A percentile compares a stretch with the other conserved stretches of the same genome.
Conservation (phyloP, 2,888 invertebrate species). For the Phorcus lineatus region DNA sequence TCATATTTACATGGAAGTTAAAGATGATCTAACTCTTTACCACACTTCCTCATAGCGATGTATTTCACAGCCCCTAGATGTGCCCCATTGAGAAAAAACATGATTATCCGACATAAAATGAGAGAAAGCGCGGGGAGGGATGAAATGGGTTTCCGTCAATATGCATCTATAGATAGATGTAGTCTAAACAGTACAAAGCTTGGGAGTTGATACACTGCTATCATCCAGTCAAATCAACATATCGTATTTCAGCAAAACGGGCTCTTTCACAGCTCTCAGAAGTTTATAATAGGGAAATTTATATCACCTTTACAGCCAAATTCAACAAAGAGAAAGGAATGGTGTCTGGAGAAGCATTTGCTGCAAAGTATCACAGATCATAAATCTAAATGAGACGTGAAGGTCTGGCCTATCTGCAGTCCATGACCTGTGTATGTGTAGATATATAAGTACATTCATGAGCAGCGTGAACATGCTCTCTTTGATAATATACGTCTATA, state of each 20-base stretch:
- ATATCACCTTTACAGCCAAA: slow-evolving; percentile 27
- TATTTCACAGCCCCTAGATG: slow-evolving; percentile 7
- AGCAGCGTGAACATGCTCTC: not conserved
- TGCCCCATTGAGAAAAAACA: slow-evolving; percentile 26
- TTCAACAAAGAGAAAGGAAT: slow-evolving; percentile 28
- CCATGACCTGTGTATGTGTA: not conserved
- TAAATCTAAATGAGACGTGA: slow-evolving; percentile 37
- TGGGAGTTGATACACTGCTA: not conserved
- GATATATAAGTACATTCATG: not conserved
- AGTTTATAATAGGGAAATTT: slow-evolving; percentile 33
- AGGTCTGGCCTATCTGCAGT: not conserved
- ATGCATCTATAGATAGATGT: slow-evolving; percentile 12
- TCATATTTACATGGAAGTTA: not conserved
- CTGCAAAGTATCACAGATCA: slow-evolving; percentile 27
- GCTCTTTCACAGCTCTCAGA: slow-evolving; percentile 18
- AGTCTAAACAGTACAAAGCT: slow-evolving; percentile 19
- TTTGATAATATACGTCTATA: not conserved
- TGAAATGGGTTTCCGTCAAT: slow-evolving; percentile 17
- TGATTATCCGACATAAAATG: slow-evolving; percentile 11
- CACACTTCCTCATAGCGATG: slow-evolving; percentile 12
- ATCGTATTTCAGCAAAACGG: not conserved
- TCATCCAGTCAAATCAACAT: slow-evolving; percentile 14
- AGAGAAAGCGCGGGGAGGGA: not conserved
- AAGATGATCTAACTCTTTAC: not conserved
- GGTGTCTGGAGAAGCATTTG: slow-evolving; percentile 24